Base-by-base conservation (phyloP, 2,797 vertebrate genomes). In the Xenentodon cancila region DNA sequence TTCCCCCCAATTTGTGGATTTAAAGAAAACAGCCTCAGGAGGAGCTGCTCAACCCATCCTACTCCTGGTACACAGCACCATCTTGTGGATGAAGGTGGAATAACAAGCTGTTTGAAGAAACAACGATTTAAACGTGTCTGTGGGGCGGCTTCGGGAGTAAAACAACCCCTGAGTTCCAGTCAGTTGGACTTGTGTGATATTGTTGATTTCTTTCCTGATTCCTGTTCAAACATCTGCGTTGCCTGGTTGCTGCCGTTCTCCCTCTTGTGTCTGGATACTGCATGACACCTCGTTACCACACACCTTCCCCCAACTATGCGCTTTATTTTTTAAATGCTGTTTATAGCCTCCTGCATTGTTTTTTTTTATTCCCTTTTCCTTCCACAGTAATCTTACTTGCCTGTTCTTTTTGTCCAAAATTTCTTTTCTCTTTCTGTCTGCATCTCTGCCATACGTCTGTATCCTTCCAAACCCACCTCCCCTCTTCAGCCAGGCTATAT, bases 401-500 rank as follows among this genome's bases (percentile, higher is more conserved):
- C 84, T 92, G 75, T 87, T 87, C 92, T 84, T 79, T 91, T 92
- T 92, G 68, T 93, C 92, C 72, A 92, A 92, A 92, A 86, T 93
- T 91, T 94, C 81, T 92, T 53, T 55, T 60, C 45, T 79, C 82
- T 86, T 71, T 54, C 45, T 59, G 30, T 92, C 68, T 85, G 72
- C 67, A 59, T 84, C 92, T 90, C 89, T 86, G 85, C 84, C 88
- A 91, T 89, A 90, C 88, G 89, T 89, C 92, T 88, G 77, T 91
- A 90, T 87, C 88, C 82, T 80, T 75, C 77, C 89, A 82, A 51
- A 82, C 81, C 89, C 88, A 71, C 90, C 81, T 94, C 91, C 91
- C 92, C 89, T 90, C 94, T 92, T 81, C 97, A 99, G 97, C 96
- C 96, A 95, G 95, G 97, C 95, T 96, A 93, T 96, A 89, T 98